Base-by-base conservation (phyloP, 2,113 vertebrate genomes). In the Pterocles burchelli region DNA sequence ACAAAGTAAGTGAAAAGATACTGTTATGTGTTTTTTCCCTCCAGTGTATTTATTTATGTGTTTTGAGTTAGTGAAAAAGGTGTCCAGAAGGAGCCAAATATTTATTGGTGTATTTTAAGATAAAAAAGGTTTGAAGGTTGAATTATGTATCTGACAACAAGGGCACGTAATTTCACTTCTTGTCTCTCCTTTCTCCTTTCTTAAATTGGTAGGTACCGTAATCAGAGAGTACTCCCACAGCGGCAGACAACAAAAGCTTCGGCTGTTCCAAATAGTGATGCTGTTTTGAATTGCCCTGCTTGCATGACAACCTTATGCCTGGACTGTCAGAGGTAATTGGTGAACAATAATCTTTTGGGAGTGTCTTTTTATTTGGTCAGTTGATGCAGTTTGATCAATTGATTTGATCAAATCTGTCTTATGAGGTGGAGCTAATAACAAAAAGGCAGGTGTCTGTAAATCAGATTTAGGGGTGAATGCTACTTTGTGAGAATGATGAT, bases 241-340 rank as follows among this genome's bases (percentile, higher is more conserved):
- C 89, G 84, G 4, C 79, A 95, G 4, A 97, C 88, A 28, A 6
- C 34, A 54, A 95, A 88, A 68, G 82, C 83, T 75, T 76, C 84
- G 51, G 91, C 96, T 55, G 97, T 98, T 71, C 98, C 99, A 31
- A 98, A 94, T 45, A 99, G 99, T 18, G 99, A 99, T 65, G 99
- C 99, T 46, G 96, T 99, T 58, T 97, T 99, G 85, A 99, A 99
- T 96, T 99, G 99, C 85, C 99, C 99, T 25, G 98, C 99, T 49
- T 99, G 99, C 95, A 99, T 99, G 99, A 99, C 98, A 6, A 99
- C 99, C 0, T 96, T 99, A 18, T 99, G 99, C 87, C 97, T 99
- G 89, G 99, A 99, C 95, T 99, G 99, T 85, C 99, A 99, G 95
- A 99, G 99, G 99, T 99, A 98, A 97, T 5, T 41, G 34, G 26